phyloP scores from a whole-genome alignment of 37 sponge, comb jelly and placozoan species.

The Mnemiopsis leidyi region DNA sequence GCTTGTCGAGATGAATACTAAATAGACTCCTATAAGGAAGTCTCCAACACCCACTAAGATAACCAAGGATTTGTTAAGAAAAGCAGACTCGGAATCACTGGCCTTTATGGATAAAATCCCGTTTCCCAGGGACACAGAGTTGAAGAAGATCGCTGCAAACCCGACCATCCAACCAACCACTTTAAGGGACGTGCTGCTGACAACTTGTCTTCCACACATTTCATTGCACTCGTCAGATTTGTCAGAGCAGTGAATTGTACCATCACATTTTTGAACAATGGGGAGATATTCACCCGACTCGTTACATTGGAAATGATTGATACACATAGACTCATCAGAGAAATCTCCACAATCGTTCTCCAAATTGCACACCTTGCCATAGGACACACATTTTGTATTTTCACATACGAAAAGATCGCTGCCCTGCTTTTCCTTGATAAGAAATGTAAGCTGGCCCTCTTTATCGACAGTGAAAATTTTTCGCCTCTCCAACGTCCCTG shows the following conservation, averaged over 20 bases:
- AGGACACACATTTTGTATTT: not conserved
- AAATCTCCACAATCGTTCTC: not conserved
- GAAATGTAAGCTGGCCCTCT: not conserved
- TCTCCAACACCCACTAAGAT: not conserved
- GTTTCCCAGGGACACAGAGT: not conserved
- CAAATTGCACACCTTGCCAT: constrained; percentile 1
- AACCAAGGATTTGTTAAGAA: not conserved
- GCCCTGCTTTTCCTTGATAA: not conserved
- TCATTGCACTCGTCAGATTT: constrained; percentile 40
- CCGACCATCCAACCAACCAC: not conserved
- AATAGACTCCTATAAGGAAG: not conserved
- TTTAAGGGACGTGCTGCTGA: not conserved
- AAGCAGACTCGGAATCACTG: not conserved
- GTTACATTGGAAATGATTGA: not conserved
- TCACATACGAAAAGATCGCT: not conserved
- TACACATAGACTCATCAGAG: not conserved
- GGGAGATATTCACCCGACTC: not conserved
- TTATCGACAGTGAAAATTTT: not conserved
- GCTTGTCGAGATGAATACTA: not conserved
- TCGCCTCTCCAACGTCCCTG: too few relatives aligned
- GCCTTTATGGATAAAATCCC: not conserved
- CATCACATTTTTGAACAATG: not conserved
- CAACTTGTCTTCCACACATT: not conserved
- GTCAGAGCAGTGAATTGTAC: not conserved
- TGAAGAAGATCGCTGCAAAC: not conserved